Evolutionary conservation across 2,888 invertebrate genomes (phyloP), one percentile per base, ranked within the genome.

Genomic region (Pollenia labialis): DNA sequence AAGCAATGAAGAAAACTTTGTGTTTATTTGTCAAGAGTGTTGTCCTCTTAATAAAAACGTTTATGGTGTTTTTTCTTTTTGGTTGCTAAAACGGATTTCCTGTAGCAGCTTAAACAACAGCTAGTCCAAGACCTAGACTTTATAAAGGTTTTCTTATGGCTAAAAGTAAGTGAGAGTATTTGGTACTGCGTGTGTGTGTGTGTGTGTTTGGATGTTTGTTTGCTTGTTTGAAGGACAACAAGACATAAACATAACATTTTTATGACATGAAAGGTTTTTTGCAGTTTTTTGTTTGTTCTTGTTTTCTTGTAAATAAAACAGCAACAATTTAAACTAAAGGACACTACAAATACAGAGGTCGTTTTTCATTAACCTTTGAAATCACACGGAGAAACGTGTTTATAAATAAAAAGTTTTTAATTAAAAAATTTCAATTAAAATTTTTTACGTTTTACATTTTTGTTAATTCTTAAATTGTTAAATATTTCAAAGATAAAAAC

Each of bases 71-170:
- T n/a, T 52, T 46, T 23, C 89, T 89, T 89, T 89, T 32, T 14
- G 90, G 64, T 90, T 32, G 4, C 32, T 32, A 90, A 90, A 90
- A 89, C 90, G 91, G 90, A 91, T 91, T 91, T 91, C 91, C 91
- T 90, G 90, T 89, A 90, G 81, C 52, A 74, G 81, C 62, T 77
- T 68, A 11, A 74, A 68, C n/a, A 46, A 50, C 66, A 81, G 68
- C 60, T 50, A 66, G 80, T 66, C 72, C 71, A 79, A 83, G 85
- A 87, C 71, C 52, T 52, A 64, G 66, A 60, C 76, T 80, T 77
- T 48, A 72, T 77, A 54, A 52, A 40, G 10, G 8, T 58, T 16
- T 40, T 18, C 12, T 40, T 40, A 14, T 32, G 32, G 32, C 32
- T 32, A 32, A 32, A 32, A 23, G 3, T 54, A 16, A 58, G 48